Conservation (phyloP, 2,888 invertebrate genomes). For the Trachelus stipa region DNA sequence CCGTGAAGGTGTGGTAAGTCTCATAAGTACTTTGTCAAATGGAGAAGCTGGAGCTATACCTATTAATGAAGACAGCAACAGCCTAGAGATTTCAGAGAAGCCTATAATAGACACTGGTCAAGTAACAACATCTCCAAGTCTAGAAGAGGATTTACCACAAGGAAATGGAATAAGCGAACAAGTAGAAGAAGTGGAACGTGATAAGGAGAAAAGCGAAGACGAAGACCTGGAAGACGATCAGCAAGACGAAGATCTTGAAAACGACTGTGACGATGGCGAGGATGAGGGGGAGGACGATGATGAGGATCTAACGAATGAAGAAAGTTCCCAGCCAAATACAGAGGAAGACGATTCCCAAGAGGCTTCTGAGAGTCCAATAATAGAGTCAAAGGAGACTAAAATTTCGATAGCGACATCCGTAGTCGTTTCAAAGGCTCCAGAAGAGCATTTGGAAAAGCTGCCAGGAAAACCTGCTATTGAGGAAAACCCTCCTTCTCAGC, state of each 20-base stretch:
- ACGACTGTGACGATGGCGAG: conserved; percentile 39
- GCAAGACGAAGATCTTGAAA: conserved; percentile 33
- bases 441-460: conserved; percentile 1
- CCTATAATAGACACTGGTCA: conserved; percentile 71
- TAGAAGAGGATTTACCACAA: conserved; percentile 41
- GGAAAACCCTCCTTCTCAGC: neutral
- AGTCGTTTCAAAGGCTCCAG: conserved; percentile 18
- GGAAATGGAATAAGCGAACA: conserved; percentile 41
- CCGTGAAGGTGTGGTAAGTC: conserved; percentile 82
- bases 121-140: conserved; percentile 45
- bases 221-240: conserved; percentile 35
- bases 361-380: conserved; percentile 26
- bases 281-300: conserved; percentile 21
- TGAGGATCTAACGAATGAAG: conserved; percentile 42
- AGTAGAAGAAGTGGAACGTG: conserved; percentile 33
- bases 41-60: conserved; percentile 76
- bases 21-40: conserved; percentile 80
- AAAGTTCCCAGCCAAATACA: conserved; percentile 47
- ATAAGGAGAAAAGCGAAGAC: conserved; percentile 35
- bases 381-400: conserved; percentile 25
- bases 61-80: conserved; percentile 75
- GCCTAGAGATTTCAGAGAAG: conserved; percentile 70
- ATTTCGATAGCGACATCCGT: conserved; percentile 5
- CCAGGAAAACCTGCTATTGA: neutral
- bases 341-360: conserved; percentile 48